These are phyloP conservation scores for Lottia gigantea DNA, from an alignment of 2,888 invertebrate species.

Conservation along the genomic window DNA sequence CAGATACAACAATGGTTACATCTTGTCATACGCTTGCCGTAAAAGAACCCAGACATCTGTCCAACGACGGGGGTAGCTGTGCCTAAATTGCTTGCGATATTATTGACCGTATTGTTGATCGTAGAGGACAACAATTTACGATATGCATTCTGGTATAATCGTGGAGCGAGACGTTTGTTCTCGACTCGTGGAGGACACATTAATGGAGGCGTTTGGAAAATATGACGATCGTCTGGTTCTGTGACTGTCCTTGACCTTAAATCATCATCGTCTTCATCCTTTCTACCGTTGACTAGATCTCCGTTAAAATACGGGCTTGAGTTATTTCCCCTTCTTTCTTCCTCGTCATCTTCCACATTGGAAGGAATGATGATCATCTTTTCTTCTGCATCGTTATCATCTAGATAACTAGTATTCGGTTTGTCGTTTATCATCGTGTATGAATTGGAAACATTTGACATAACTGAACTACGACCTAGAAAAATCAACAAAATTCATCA, in stretches of 20 bases:
- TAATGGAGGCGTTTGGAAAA: not conserved
- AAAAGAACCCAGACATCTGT: conserved; percentile 15
- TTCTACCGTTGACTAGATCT: not conserved
- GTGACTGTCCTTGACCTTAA: not conserved
- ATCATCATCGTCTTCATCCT: conserved; percentile 9
- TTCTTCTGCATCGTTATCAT: conserved; percentile 18
- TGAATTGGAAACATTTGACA: no score
- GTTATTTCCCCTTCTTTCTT: conserved; percentile 11
- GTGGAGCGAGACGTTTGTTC: not conserved
- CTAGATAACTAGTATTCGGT: no score
- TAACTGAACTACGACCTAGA: no score
- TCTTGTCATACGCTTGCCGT: conserved; percentile 23
- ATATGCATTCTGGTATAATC: not conserved
- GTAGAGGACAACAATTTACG: not conserved
- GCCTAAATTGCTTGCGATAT: not conserved
- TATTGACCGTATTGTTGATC: not conserved
- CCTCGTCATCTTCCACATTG: conserved; percentile 14
- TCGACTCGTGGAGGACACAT: not conserved
- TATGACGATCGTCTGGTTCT: not conserved
- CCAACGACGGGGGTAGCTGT: not conserved
- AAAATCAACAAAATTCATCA: no score
- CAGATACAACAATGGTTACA: conserved; percentile 35
- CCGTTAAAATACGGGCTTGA: not conserved
- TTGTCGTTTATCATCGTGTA: no score
- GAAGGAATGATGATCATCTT: conserved; percentile 28